These are phyloP conservation scores for Eretmochelys imbricata DNA, from an alignment of 2,113 vertebrate species.

Conservation along the genomic window DNA sequence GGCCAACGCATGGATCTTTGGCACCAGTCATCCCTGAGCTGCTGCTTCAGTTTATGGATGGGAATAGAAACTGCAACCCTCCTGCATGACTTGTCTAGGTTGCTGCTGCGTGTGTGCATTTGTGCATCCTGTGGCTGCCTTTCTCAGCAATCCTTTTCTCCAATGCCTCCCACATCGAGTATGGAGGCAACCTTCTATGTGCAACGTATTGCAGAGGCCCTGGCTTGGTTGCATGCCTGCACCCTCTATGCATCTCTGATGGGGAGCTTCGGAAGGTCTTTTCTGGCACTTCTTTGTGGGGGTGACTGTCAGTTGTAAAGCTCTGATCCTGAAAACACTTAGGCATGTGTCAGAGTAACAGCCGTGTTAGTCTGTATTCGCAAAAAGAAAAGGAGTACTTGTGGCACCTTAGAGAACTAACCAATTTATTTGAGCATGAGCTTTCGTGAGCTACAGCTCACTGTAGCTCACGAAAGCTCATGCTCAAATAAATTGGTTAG, in stretches of 20 bases:
- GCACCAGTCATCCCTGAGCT: background rate
- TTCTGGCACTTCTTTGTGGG: rapidly evolving
- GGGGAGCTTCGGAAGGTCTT: background rate
- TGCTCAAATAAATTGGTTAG: too few species aligned
- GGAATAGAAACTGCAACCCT: background rate
- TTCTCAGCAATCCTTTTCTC: background rate
- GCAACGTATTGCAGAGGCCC: background rate
- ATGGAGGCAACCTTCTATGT: background rate
- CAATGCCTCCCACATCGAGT: rapidly evolving
- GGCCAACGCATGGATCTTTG: background rate
- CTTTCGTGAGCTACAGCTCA: too few species aligned
- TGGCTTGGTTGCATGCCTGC: background rate
- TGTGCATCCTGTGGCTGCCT: rapidly evolving
- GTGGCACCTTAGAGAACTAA: too few species aligned
- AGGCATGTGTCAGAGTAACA: too few species aligned
- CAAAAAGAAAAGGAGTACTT: too few species aligned
- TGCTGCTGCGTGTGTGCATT: rapidly evolving
- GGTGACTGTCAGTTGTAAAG: background rate
- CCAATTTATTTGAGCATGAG: too few species aligned
- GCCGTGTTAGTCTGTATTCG: too few species aligned
- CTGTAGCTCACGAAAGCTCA: too few species aligned
- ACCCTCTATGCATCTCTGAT: background rate
- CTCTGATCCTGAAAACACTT: background rate
- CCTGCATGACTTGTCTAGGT: background rate
- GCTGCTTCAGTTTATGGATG: background rate